Conservation (phyloP, 2,113 vertebrate genomes). For the Gallinago undulata region DNA sequence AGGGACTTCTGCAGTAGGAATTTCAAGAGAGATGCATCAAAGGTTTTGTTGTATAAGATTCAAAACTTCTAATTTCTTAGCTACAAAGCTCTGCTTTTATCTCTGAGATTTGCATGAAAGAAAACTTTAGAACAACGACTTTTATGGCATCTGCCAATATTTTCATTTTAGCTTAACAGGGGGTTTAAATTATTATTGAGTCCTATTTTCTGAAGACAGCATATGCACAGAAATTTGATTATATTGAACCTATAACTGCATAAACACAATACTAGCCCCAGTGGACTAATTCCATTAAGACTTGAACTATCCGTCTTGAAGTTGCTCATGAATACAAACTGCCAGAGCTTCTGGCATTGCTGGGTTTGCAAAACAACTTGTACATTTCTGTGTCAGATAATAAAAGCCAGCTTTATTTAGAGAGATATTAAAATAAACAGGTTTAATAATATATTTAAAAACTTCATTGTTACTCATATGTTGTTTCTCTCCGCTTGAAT, state of each 20-base stretch:
- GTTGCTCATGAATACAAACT: constrained; percentile 58
- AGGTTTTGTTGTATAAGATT: not conserved
- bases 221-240: constrained; percentile 64
- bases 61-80: not conserved
- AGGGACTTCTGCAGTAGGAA: not conserved
- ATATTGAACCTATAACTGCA: constrained; percentile 54
- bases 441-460: constrained; percentile 16
- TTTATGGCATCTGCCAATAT: constrained; percentile 49
- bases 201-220: constrained; percentile 42
- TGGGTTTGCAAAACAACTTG: not conserved
- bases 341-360: not conserved
- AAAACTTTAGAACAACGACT: not conserved
- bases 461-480: not conserved
- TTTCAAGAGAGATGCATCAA: not conserved
- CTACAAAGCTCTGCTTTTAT: not conserved
- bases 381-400: not conserved
- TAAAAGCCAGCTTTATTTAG: constrained; percentile 37
- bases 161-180: constrained; percentile 27
- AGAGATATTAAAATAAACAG: constrained; percentile 17
- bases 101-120: not conserved
- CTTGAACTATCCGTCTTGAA: constrained; percentile 46
- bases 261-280: constrained; percentile 48
- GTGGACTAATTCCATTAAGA: constrained; percentile 70
- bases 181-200: constrained; percentile 62
- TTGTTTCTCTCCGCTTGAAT: not conserved